Conservation (phyloP, 2,113 vertebrate genomes). For the Otocyon megalotis region DNA sequence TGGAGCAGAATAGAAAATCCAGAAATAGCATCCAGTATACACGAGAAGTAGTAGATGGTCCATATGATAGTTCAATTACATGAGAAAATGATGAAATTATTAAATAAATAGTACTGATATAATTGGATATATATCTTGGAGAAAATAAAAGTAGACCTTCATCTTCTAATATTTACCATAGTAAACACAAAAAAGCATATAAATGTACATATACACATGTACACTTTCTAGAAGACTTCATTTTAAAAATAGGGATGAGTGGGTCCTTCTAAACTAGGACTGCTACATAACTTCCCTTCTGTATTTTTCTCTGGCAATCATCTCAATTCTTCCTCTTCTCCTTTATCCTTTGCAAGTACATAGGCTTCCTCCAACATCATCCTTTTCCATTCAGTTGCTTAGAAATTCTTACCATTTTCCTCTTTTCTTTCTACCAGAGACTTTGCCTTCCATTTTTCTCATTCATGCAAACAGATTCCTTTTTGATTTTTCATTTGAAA, state of each 20-base stretch:
- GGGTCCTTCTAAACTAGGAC: not conserved
- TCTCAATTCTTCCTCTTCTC: not conserved
- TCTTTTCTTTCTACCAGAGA: not conserved
- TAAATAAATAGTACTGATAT: not conserved
- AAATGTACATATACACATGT: not conserved
- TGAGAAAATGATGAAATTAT: not conserved
- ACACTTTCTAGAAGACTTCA: not conserved
- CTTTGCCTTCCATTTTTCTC: not conserved
- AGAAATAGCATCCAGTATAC: not conserved
- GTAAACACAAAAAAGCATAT: not conserved
- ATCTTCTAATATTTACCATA: not conserved
- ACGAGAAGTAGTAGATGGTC: not conserved
- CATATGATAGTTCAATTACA: not conserved
- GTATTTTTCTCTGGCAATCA: not conserved
- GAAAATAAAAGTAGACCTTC: not conserved
- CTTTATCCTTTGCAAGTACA: not conserved
- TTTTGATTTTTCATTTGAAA: constrained; percentile 16
- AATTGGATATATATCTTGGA: not conserved
- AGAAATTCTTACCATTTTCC: not conserved
- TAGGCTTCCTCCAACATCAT: not conserved
- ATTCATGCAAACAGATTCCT: not conserved
- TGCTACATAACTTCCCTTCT: not conserved
- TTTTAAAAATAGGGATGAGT: not conserved
- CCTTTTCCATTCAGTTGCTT: not conserved
- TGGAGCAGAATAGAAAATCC: not conserved